A percentile compares a stretch with the other conserved stretches of the same genome.
These are phyloP conservation scores for Bedellia somnulentella DNA, from an alignment of 2,888 invertebrate species.

Conservation along the genomic window DNA sequence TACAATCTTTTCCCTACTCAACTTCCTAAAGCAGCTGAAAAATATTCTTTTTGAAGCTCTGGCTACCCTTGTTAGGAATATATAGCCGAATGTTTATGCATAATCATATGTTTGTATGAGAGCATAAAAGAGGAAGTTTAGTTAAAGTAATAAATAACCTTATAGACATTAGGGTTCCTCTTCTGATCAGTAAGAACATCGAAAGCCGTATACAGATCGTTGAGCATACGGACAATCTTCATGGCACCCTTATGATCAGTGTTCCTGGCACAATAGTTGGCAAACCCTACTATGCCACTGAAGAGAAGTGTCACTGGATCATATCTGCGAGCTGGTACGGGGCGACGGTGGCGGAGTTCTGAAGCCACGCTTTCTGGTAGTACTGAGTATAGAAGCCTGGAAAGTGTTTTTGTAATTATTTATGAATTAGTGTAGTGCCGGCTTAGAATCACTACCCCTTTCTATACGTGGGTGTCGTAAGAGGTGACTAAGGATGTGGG, in stretches of 20 bases:
- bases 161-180: conserved; percentile 91
- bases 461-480: no score
- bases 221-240: conserved; percentile 94
- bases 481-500: no score
- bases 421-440: no score
- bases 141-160: conserved; percentile 72
- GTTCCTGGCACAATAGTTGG: conserved; percentile 85
- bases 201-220: conserved; percentile 90
- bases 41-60: no score
- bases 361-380: conserved; percentile 94
- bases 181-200: conserved; percentile 92
- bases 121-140: no score
- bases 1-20: no score
- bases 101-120: no score
- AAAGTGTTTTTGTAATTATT: no score
- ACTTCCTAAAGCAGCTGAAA: no score
- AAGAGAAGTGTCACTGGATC: conserved; percentile 91
- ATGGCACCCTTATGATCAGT: conserved; percentile 92
- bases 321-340: conserved; percentile 85
- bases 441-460: no score
- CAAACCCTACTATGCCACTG: conserved; percentile 88
- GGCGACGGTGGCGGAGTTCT: conserved; percentile 87
- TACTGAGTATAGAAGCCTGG: conserved; percentile 89
- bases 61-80: no score
- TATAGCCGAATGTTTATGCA: no score